Percentiles rank a stretch among this genome's conserved stretches.
These are phyloP conservation scores for Melanogrammus aeglefinus DNA, from an alignment of 2,797 vertebrate species.

Conservation along the genomic window DNA sequence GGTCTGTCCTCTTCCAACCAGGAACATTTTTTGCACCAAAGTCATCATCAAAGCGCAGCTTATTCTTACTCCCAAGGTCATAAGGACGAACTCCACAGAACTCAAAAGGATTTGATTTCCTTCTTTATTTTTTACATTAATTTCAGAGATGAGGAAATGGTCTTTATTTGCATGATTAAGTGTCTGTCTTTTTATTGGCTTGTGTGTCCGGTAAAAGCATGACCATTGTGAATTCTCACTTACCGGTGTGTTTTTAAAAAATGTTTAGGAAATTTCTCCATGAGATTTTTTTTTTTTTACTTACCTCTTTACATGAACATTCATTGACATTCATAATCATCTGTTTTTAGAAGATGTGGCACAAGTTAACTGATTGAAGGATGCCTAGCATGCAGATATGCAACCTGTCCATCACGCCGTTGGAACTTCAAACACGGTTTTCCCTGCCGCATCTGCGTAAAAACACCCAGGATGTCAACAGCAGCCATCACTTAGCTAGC, in stretches of 20 bases:
- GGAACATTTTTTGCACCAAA: slow-evolving; percentile 80
- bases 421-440: slow-evolving; percentile 70
- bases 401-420: slow-evolving; percentile 61
- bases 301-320: slow-evolving; percentile 70
- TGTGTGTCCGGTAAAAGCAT: slow-evolving; percentile 76
- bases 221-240: slow-evolving; percentile 75
- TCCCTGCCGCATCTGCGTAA: slow-evolving; percentile 65
- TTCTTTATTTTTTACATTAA: slow-evolving; percentile 22
- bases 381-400: slow-evolving; percentile 67
- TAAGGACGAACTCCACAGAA: slow-evolving; percentile 70
- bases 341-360: slow-evolving; percentile 66
- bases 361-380: slow-evolving; percentile 68
- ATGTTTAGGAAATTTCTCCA: slow-evolving; percentile 69
- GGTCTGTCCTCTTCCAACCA: slow-evolving; percentile 74
- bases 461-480: slow-evolving; percentile 70
- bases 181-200: slow-evolving; percentile 78
- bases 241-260: slow-evolving; percentile 72
- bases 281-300: slow-evolving; percentile 69
- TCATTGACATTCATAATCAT: slow-evolving; percentile 72
- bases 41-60: slow-evolving; percentile 78
- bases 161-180: slow-evolving; percentile 75
- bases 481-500: slow-evolving; percentile 69
- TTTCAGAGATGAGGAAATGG: slow-evolving; percentile 57
- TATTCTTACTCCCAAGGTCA: slow-evolving; percentile 72
- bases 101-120: slow-evolving; percentile 49